A percentile compares a stretch with the other conserved stretches of the same genome.
These are phyloP conservation scores for Monochamus saltuarius DNA, from an alignment of 1,140 invertebrate species.

Conservation along the genomic window DNA sequence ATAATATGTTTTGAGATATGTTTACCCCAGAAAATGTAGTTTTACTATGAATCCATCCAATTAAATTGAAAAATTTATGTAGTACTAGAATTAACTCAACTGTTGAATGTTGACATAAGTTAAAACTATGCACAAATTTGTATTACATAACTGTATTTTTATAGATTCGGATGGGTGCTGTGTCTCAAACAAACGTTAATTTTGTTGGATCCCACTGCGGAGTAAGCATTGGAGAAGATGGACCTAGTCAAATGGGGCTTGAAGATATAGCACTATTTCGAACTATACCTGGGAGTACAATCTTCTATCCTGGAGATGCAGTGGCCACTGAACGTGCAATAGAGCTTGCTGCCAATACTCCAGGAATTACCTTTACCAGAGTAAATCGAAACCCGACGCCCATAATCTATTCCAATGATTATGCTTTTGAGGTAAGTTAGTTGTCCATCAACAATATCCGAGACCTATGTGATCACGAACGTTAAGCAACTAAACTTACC, in stretches of 20 bases:
- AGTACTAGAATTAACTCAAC: too few relatives aligned
- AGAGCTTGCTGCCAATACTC: conserved; percentile 94
- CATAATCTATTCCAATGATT: conserved; percentile 86
- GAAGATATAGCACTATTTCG: conserved; percentile 98
- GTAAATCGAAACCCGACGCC: conserved; percentile 89
- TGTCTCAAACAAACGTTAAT: conserved; percentile 97
- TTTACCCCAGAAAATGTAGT: too few relatives aligned
- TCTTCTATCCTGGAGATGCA: conserved; percentile 97
- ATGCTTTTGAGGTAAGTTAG: conserved; percentile 70
- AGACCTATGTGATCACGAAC: too few relatives aligned
- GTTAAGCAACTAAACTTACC: too few relatives aligned
- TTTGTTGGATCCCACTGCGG: conserved; percentile 95
- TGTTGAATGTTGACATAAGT: too few relatives aligned
- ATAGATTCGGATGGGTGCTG: conserved; percentile 96
- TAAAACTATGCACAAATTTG: too few relatives aligned
- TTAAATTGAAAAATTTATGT: too few relatives aligned
- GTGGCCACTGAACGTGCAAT: conserved; percentile 91
- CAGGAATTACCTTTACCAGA: conserved; percentile 94
- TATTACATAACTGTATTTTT: conserved; percentile 18
- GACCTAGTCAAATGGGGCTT: conserved; percentile 99
- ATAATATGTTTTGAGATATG: too few relatives aligned
- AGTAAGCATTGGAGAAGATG: conserved; percentile 94
- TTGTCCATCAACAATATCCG: neutral
- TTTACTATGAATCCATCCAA: too few relatives aligned
- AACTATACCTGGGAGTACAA: conserved; percentile 84